Conservation (phyloP, 2,113 vertebrate species). For the Pseudonaja textilis region DNA sequence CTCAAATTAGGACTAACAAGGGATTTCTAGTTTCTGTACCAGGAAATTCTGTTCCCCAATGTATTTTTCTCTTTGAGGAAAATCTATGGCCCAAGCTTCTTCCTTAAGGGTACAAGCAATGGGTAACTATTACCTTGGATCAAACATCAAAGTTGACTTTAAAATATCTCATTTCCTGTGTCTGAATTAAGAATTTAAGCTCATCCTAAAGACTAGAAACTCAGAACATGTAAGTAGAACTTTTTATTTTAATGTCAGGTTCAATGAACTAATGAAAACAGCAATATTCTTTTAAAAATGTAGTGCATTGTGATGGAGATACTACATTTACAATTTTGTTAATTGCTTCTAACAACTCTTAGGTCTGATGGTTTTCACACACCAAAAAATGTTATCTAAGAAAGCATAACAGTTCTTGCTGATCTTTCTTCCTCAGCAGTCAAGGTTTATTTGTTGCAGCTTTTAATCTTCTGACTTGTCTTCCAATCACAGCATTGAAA, state of each 20-base stretch:
- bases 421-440: conserved; percentile 69
- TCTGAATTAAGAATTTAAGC: conserved; percentile 31
- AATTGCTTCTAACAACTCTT: conserved; percentile 67
- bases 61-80: conserved; percentile 64
- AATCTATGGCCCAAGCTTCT: conserved; percentile 55
- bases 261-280: conserved; percentile 18
- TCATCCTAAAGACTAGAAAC: conserved; percentile 28
- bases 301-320: conserved; percentile 14
- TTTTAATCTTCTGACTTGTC: conserved; percentile 74
- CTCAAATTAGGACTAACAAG: conserved; percentile 78
- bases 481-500: conserved; percentile 74
- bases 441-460: conserved; percentile 79
- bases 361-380: conserved; percentile 62
- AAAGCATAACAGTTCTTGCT: conserved; percentile 71
- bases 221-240: neutral
- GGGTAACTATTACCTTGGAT: neutral
- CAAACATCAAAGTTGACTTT: conserved; percentile 33
- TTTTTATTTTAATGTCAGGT: neutral
- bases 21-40: conserved; percentile 71
- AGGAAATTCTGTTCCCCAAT: conserved; percentile 71
- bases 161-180: conserved; percentile 53
- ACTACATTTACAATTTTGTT: conserved; percentile 55
- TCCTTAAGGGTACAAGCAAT: conserved; percentile 23
- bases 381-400: conserved; percentile 59
- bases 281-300: conserved; percentile 21